phyloP scores from a whole-genome alignment of 35 echinoderm and acorn worm genomes.

The Apostichopus japonicus region DNA sequence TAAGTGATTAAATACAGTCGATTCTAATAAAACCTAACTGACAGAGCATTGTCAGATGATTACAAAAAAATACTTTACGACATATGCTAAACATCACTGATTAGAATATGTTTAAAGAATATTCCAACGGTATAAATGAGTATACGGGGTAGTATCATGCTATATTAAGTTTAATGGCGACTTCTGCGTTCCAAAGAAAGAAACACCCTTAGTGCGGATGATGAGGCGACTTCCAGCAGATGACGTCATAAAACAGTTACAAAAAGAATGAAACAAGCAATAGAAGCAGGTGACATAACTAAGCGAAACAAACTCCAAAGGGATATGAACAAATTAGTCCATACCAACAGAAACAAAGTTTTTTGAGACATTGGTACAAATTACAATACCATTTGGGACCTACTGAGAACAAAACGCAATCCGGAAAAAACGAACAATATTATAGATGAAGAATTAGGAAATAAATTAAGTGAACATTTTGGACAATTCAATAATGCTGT shows the following conservation, averaged over 20 bases:
- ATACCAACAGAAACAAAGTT: neutral
- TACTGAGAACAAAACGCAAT: neutral
- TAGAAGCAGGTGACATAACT: neutral
- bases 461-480: slow-evolving; percentile 14
- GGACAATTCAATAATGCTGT: slow-evolving; percentile 30
- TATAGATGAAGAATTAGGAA: neutral
- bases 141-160: neutral
- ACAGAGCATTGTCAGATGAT: no score
- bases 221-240: slow-evolving; percentile 28
- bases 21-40: no score
- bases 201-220: neutral
- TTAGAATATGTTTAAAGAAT: no score
- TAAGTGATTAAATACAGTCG: no score
- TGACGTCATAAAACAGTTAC: neutral
- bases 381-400: neutral
- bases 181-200: neutral
- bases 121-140: no score
- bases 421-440: no score
- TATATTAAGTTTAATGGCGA: slow-evolving; percentile 5
- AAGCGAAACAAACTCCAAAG: neutral
- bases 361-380: neutral
- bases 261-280: neutral
- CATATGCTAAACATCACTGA: no score
- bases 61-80: no score
- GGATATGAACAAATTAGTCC: neutral